These are phyloP conservation scores for Sporophila hypoxantha DNA, from an alignment of 2,113 vertebrate species.

Conservation along the genomic window DNA sequence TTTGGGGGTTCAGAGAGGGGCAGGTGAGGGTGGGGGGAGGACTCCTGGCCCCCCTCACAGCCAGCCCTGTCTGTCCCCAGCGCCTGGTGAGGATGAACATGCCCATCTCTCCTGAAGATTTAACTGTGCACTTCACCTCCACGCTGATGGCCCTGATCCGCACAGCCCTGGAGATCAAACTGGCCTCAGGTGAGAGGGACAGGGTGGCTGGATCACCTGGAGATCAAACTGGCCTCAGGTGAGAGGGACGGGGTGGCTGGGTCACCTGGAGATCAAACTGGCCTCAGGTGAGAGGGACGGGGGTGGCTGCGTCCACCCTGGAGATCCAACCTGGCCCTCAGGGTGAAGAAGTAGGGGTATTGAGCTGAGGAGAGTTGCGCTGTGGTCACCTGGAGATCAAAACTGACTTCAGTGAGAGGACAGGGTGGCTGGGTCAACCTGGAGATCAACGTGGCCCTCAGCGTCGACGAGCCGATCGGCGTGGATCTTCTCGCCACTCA, in stretches of 20 bases:
- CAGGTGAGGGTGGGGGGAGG: background rate
- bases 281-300: conserved; percentile 77
- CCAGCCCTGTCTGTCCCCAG: conserved; percentile 58
- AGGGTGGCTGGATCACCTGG: background rate
- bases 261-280: conserved; percentile 83
- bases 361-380: too few species aligned
- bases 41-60: background rate
- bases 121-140: conserved; percentile 90
- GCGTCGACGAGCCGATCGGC: too few species aligned
- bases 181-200: conserved; percentile 80
- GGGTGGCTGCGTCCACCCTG: too few species aligned
- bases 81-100: conserved; percentile 95
- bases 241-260: background rate
- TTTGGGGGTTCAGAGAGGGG: background rate
- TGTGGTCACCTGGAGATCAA: too few species aligned
- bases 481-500: too few species aligned
- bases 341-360: too few species aligned
- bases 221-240: conserved; percentile 89
- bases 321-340: too few species aligned
- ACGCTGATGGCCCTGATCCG: conserved; percentile 92
- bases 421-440: conserved; percentile 12
- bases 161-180: conserved; percentile 90
- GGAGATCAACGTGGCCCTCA: conserved; percentile 89
- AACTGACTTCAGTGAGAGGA: too few species aligned
- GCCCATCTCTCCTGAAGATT: conserved; percentile 86